phyloP scores from a whole-genome alignment of 2,113 vertebrate species.

The Vulpes lagopus region DNA sequence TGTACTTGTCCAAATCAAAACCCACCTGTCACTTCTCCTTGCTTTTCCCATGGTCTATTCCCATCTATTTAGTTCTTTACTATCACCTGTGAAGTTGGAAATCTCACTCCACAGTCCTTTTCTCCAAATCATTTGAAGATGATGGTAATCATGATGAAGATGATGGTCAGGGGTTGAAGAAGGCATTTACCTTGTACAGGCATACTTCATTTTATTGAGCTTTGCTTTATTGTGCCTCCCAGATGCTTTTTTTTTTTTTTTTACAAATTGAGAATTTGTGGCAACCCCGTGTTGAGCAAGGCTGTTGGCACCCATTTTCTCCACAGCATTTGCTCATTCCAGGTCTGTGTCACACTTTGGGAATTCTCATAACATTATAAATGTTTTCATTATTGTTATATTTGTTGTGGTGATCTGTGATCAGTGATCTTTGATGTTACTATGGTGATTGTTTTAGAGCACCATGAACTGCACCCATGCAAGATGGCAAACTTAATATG shows the following conservation, averaged over 20 bases:
- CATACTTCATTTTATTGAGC: neutral
- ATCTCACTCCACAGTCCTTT: neutral
- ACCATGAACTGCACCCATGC: neutral
- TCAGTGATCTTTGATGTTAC: neutral
- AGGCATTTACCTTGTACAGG: neutral
- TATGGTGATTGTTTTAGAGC: neutral
- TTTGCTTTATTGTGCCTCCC: neutral
- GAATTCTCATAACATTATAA: neutral
- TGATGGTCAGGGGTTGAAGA: neutral
- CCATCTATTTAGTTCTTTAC: neutral
- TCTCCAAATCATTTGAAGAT: neutral
- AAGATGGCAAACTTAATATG: neutral
- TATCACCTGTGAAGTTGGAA: neutral
- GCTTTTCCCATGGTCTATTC: neutral
- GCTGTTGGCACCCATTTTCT: neutral
- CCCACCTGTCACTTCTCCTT: neutral
- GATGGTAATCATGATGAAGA: neutral
- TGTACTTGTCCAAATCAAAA: slow-evolving; percentile 26
- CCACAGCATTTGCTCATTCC: neutral
- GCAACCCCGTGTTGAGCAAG: neutral
- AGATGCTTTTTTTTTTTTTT: neutral
- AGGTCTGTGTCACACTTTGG: neutral
- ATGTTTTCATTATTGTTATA: neutral
- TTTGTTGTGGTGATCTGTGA: neutral
- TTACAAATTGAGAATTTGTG: neutral